These are phyloP conservation scores for Aurelia sp. DNA, from an alignment of 30 jellyfish, hydroid and myxozoan species.

Conservation along the genomic window DNA sequence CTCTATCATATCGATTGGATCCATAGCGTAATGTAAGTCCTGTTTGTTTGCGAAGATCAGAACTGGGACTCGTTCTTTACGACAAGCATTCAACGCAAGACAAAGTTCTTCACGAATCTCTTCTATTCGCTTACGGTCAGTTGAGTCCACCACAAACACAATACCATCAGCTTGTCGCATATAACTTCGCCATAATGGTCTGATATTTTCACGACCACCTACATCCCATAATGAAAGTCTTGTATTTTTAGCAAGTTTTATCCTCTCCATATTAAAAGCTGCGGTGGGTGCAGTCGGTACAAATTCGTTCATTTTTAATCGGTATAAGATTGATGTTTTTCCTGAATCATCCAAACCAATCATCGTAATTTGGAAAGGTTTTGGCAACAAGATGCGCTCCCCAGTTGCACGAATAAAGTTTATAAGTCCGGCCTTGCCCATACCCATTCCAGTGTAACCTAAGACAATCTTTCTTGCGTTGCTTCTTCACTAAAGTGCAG, in stretches of 20 bases:
- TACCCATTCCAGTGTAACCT: constrained; percentile 32
- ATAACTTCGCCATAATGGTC: constrained; percentile 96
- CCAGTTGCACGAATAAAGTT: constrained; percentile 71
- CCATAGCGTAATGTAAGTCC: constrained; percentile 70
- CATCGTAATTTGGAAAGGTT: constrained; percentile 82
- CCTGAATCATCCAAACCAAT: constrained; percentile 93
- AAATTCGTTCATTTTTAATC: constrained; percentile 79
- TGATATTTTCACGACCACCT: constrained; percentile 81
- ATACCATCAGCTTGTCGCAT: constrained; percentile 94
- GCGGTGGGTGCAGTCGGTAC: constrained; percentile 89
- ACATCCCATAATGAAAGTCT: constrained; percentile 88
- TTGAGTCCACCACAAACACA: constrained; percentile 87
- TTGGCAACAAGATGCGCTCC: constrained; percentile 54
- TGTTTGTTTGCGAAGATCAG: constrained; percentile 91
- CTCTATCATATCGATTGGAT: constrained; percentile 73
- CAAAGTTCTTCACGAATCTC: constrained; percentile 84
- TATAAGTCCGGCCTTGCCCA: constrained; percentile 72
- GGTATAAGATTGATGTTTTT: constrained; percentile 86
- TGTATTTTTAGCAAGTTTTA: constrained; percentile 71
- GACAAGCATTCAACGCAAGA: constrained; percentile 53
- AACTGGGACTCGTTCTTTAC: constrained; percentile 85
- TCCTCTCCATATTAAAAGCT: constrained; percentile 85
- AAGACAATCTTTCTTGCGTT: background rate
- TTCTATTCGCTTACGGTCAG: constrained; percentile 80
- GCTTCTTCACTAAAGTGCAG: background rate